phyloP scores from a whole-genome alignment of 2,113 vertebrate species.

The Eolophus roseicapilla region DNA sequence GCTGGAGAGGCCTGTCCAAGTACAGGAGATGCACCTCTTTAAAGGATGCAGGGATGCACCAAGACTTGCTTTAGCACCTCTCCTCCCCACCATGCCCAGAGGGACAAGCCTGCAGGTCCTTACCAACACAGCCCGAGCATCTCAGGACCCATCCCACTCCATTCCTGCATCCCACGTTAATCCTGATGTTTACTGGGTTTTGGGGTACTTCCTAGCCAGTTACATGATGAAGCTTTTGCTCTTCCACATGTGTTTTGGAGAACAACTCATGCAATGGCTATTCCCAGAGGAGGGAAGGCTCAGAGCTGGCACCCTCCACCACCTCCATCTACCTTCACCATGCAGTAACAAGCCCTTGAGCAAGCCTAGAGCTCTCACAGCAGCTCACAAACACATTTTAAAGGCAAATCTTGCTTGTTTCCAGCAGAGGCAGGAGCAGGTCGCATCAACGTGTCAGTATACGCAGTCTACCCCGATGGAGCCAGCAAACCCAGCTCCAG shows the following conservation, averaged over 20 bases:
- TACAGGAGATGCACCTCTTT: neutral
- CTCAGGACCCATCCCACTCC: neutral
- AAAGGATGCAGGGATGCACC: neutral
- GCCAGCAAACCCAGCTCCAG: neutral
- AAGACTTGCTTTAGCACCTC: neutral
- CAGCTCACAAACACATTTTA: accelerated
- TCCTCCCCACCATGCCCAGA: accelerated
- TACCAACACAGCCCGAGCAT: accelerated
- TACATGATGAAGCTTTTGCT: neutral
- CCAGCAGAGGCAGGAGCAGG: neutral
- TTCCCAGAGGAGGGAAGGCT: neutral
- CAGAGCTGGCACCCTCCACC: neutral
- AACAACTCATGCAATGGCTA: neutral
- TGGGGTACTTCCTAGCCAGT: neutral
- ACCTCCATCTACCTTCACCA: accelerated
- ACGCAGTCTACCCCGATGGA: neutral
- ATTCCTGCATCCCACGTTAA: neutral
- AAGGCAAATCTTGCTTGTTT: neutral
- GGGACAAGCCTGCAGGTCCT: neutral
- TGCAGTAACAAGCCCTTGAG: neutral
- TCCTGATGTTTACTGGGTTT: no score
- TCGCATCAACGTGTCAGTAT: neutral
- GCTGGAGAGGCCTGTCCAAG: accelerated
- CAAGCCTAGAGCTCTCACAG: accelerated
- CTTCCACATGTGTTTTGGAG: accelerated